A percentile compares a stretch with the other conserved stretches of the same genome.
Conservation (phyloP, 2,113 vertebrate genomes). For the Corapipo altera region DNA sequence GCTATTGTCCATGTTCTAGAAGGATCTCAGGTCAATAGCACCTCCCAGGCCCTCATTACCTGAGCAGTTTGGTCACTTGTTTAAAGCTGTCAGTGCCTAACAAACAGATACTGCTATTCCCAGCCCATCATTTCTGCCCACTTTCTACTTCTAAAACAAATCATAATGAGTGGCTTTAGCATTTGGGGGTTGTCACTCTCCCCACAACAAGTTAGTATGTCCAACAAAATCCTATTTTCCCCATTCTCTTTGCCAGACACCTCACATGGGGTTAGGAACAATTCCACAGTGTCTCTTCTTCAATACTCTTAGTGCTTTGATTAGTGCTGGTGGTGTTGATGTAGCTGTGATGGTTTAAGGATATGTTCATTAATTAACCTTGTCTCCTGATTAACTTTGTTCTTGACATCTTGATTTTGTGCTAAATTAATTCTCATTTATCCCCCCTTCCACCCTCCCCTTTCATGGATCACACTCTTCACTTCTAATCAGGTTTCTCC, state of each 20-base stretch:
- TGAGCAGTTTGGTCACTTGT: background rate
- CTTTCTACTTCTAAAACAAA: background rate
- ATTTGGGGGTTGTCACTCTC: background rate
- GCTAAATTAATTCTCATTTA: constrained; percentile 57
- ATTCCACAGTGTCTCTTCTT: background rate
- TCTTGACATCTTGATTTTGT: constrained; percentile 58
- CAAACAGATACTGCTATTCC: background rate
- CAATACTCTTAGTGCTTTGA: background rate
- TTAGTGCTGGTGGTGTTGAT: constrained; percentile 23
- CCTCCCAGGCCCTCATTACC: background rate
- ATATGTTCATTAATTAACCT: constrained; percentile 57
- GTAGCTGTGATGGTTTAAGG: constrained; percentile 29
- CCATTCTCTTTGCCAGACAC: background rate
- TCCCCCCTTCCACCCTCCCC: background rate
- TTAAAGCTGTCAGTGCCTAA: background rate
- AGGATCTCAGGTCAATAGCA: background rate
- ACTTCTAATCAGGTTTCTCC: background rate
- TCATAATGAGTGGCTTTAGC: background rate
- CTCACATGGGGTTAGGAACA: background rate
- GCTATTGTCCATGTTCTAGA: background rate
- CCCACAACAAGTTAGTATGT: background rate
- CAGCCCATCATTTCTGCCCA: background rate
- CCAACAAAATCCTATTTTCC: background rate
- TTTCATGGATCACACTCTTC: background rate
- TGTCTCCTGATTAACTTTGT: constrained; percentile 51